These are phyloP conservation scores for Poliocrania exsul DNA, from an alignment of 2,797 vertebrate species.

Conservation along the genomic window DNA sequence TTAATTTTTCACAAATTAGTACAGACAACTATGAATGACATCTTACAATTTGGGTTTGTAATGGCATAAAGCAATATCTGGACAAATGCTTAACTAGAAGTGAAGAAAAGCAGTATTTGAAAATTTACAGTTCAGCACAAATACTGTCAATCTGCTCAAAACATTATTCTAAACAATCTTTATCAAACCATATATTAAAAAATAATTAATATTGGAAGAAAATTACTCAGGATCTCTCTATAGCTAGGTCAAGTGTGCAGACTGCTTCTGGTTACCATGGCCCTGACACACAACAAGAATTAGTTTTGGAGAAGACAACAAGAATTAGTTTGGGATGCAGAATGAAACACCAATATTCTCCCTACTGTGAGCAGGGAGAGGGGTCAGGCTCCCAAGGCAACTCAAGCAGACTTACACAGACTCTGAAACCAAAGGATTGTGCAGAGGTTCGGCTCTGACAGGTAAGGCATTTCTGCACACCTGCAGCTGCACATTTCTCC, in stretches of 20 bases:
- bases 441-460: not conserved
- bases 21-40: not conserved
- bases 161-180: not conserved
- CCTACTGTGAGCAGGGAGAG: not conserved
- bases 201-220: not conserved
- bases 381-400: not conserved
- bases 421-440: not conserved
- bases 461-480: not conserved
- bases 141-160: not conserved
- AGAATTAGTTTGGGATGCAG: not conserved
- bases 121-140: not conserved
- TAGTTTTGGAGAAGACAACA: not conserved
- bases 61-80: not conserved
- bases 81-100: not conserved
- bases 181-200: not conserved
- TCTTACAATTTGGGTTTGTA: not conserved
- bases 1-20: not conserved
- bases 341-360: not conserved
- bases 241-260: not conserved
- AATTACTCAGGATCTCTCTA: not conserved
- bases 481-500: not conserved
- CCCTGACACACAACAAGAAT: not conserved
- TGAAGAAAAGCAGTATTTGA: not conserved
- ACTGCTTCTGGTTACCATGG: not conserved
- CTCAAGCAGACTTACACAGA: accelerated